A percentile compares a stretch with the other conserved stretches of the same genome.
These are phyloP conservation scores for Ceyx cyanopectus DNA, from an alignment of 2,113 vertebrate species.

Conservation along the genomic window DNA sequence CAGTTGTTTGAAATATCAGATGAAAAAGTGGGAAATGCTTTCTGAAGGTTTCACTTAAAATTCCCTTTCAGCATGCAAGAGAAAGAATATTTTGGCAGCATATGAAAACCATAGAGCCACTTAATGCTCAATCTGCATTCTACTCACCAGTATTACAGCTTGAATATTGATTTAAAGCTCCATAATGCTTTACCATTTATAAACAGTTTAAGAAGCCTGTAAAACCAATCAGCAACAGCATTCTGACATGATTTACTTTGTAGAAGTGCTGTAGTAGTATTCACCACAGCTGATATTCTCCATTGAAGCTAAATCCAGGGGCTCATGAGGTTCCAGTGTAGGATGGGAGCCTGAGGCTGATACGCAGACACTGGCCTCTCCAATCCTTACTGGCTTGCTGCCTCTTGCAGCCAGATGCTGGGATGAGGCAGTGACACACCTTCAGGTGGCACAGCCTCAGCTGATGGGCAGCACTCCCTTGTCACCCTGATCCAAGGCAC, in stretches of 20 bases:
- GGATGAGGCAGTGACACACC: background rate
- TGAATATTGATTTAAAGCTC: background rate
- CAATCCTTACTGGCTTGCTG: background rate
- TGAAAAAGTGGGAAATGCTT: background rate
- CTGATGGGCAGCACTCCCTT: accelerated
- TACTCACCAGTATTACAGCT: background rate
- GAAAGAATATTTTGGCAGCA: background rate
- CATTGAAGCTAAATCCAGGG: background rate
- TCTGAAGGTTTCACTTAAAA: background rate
- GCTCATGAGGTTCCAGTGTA: accelerated
- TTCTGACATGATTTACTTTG: background rate
- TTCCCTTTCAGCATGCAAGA: background rate
- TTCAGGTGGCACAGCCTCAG: background rate
- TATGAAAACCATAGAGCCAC: background rate
- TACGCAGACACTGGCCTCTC: background rate
- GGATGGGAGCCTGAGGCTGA: background rate
- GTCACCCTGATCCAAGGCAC: background rate
- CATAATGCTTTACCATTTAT: background rate
- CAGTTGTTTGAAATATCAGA: background rate
- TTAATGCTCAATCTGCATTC: background rate
- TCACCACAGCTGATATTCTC: background rate
- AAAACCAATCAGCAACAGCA: background rate
- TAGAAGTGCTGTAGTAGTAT: background rate
- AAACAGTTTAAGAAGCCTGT: background rate
- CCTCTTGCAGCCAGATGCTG: background rate